phyloP scores from a whole-genome alignment of 2,888 invertebrate genomes.

The Drosophila borealis region DNA sequence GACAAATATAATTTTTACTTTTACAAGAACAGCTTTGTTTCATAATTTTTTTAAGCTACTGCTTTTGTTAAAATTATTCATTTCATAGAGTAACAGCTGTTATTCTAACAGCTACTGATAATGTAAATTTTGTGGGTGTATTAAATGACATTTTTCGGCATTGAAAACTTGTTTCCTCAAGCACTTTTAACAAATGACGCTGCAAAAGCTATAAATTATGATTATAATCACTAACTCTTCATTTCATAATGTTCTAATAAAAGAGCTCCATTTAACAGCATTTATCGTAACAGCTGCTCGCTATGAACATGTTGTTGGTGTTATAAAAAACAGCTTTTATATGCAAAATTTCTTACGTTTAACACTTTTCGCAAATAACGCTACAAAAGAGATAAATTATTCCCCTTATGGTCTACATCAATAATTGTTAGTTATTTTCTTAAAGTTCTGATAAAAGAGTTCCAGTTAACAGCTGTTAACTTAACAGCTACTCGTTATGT shows the following conservation, averaged over 20 bases:
- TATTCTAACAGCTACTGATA: not conserved
- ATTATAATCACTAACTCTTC: too few species aligned
- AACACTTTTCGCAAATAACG: not conserved
- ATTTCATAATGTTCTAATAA: not conserved
- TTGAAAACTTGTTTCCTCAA: not conserved
- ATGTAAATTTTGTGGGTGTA: not conserved
- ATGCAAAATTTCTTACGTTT: not conserved
- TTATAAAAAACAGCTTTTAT: not conserved
- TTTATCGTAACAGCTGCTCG: not conserved
- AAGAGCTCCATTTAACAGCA: not conserved
- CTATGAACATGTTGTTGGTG: not conserved
- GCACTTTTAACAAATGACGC: not conserved
- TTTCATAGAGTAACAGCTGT: not conserved
- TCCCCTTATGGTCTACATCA: too few species aligned
- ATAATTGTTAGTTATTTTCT: too few species aligned
- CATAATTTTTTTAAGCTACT: too few species aligned
- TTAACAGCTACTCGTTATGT: not conserved
- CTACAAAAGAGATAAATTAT: not conserved
- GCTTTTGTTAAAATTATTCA: too few species aligned
- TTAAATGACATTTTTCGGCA: not conserved
- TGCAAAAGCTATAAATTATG: too few species aligned
- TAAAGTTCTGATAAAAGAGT: too few species aligned
- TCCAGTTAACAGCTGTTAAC: not conserved
- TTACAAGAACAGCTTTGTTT: too few species aligned
- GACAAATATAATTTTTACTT: too few species aligned